Base-by-base conservation (phyloP, 2,888 invertebrate genomes). In the Scaptodrosophila latifasciaeformis region DNA sequence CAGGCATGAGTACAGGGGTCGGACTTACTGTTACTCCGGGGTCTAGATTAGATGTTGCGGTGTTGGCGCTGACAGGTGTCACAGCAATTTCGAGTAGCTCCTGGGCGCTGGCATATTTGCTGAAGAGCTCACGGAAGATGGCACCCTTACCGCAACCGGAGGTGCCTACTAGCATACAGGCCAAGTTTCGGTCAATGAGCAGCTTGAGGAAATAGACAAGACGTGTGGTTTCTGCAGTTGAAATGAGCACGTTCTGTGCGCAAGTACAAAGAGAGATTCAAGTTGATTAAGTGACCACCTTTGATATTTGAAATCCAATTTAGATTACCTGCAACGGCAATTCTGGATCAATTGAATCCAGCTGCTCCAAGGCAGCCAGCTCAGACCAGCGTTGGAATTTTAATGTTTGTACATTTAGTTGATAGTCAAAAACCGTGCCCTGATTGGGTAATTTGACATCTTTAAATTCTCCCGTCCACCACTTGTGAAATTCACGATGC, bases 141-240 rank as follows among this genome's bases (percentile, higher is more conserved):
- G 97, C 95, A 52, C 95, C 94, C 87, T 98, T 98, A 19, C 97
- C 97, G 62, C 94, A 93, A 3, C 97, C 97, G 0, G 96, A 94
- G 53, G 90, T 89, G 10, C 96, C 97, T 1, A 97, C 94, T 68
- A 98, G 85, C 96, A 97, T 96, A 30, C 97, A 91, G 0, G 97
- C 96, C 67, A 93, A 91, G 72, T 90, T 90, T 71, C 91, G 92
- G 17, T 90, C 89, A 81, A 97, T 90, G 65, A 97, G 87, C 70
- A 95, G 84, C 85, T 96, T 94, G 87, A 97, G 90, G 86, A 98
- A 97, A 86, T 93, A 97, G 49, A 93, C 89, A 40, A 96, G 88
- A 24, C 97, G 90, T 0, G 93, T 93, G 0, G 96, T 97, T 88
- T 98, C 97, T 9, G 92, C 90, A 0, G 97, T 97, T 59, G 94